Evolutionary conservation across 2,797 vertebrate genomes (phyloP).

Genomic region (Clarias platycephalus): DNA sequence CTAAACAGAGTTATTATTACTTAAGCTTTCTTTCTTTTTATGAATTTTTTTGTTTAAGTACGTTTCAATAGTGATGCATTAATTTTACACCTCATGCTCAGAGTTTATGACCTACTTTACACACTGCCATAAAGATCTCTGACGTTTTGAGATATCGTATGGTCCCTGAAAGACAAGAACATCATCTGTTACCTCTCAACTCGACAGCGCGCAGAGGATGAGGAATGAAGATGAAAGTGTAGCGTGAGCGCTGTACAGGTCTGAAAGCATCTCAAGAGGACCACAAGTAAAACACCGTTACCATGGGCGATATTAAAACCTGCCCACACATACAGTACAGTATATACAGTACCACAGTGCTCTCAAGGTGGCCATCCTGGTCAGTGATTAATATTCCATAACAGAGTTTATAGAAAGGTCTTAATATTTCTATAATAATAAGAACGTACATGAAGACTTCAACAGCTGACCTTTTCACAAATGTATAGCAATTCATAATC

Average conservation of each 20-base stretch:
- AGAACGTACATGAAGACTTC: neutral
- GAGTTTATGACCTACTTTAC: neutral
- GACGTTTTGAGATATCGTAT: neutral
- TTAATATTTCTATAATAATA: neutral
- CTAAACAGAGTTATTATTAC: neutral
- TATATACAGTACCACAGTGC: too few relatives aligned
- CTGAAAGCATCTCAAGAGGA: neutral
- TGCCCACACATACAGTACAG: neutral
- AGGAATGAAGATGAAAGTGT: neutral
- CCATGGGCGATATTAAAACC: neutral
- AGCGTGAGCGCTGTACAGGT: neutral
- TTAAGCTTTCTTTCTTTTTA: too few relatives aligned
- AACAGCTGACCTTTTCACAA: neutral
- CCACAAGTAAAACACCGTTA: neutral
- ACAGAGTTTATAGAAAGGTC: neutral
- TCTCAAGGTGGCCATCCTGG: neutral
- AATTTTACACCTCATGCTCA: neutral
- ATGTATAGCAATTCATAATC: neutral
- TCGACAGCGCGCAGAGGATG: neutral
- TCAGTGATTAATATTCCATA: neutral
- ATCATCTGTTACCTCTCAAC: neutral
- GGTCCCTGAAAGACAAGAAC: neutral
- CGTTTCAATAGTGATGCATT: too few relatives aligned
- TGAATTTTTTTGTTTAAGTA: too few relatives aligned
- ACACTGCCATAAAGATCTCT: neutral